Percentiles rank a stretch among this genome's conserved stretches.
Conservation (phyloP, 1,140 invertebrate species). For the Pseudoatta argentina region DNA sequence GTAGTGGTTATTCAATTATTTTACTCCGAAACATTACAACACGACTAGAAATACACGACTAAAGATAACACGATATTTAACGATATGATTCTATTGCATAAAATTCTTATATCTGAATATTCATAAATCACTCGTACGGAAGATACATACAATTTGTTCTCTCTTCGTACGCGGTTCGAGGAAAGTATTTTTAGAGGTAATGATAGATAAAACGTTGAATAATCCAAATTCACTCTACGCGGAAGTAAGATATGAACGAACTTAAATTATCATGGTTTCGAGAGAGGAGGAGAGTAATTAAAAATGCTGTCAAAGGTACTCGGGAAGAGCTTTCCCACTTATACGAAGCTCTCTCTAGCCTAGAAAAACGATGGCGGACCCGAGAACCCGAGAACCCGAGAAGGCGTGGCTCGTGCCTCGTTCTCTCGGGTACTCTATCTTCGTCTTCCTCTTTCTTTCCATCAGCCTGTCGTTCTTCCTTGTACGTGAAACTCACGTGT, state of each 20-base stretch:
- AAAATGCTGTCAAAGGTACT: constrained; percentile 53
- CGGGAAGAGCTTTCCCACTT: constrained; percentile 49
- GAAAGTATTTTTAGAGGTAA: background rate
- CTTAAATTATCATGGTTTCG: constrained; percentile 63
- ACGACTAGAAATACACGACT: background rate
- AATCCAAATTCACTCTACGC: constrained; percentile 19
- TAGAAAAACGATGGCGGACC: constrained; percentile 63
- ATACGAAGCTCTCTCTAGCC: constrained; percentile 61
- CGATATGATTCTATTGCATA: constrained; percentile 30
- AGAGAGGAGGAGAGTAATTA: constrained; percentile 58
- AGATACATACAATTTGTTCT: constrained; percentile 12
- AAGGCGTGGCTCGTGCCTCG: constrained; percentile 71
- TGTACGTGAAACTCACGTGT: constrained; percentile 44
- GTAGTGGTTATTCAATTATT: constrained; percentile 24
- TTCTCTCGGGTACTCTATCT: constrained; percentile 55
- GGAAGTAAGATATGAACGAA: background rate
- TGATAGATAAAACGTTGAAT: constrained; percentile 22
- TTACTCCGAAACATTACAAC: background rate
- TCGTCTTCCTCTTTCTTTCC: constrained; percentile 35
- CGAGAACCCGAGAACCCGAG: constrained; percentile 23
- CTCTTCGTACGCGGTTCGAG: background rate
- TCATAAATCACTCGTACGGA: constrained; percentile 4
- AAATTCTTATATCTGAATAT: constrained; percentile 30
- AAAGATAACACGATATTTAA: constrained; percentile 27
- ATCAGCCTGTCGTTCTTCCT: constrained; percentile 39